These are phyloP conservation scores for Sphecodes monilicornis DNA, from an alignment of 2,888 invertebrate genomes.

Conservation along the genomic window DNA sequence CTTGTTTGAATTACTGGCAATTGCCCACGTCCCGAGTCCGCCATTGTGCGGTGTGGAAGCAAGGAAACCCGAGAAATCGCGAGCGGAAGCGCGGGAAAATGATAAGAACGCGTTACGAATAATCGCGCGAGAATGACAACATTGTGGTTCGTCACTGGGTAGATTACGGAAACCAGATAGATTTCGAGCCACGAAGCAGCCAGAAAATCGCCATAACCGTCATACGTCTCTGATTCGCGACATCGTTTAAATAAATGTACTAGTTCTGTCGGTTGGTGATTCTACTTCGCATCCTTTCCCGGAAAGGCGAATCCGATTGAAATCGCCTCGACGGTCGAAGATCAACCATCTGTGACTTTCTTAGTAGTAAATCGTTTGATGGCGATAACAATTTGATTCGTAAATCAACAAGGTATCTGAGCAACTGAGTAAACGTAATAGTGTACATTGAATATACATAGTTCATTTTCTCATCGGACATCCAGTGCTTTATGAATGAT, in stretches of 20 bases:
- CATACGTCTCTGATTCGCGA: background rate
- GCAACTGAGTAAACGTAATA: background rate
- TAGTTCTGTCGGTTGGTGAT: background rate
- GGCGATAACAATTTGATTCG: background rate
- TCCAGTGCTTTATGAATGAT: background rate
- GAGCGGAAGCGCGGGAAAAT: conserved; percentile 46
- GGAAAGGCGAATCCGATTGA: background rate
- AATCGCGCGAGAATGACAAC: conserved; percentile 21
- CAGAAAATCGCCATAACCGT: background rate
- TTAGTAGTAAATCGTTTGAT: background rate
- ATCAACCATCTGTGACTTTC: background rate
- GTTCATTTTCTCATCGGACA: background rate
- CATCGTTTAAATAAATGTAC: background rate
- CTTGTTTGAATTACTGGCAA: background rate
- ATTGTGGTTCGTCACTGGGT: background rate
- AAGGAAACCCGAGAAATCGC: conserved; percentile 37
- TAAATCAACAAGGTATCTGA: background rate
- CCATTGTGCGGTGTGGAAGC: background rate
- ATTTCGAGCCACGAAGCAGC: background rate
- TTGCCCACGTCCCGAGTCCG: background rate
- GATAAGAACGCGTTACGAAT: conserved; percentile 43
- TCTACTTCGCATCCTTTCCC: background rate
- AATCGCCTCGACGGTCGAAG: background rate
- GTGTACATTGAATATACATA: background rate
- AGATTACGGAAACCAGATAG: background rate